A percentile compares a stretch with the other conserved stretches of the same genome.
Evolutionary conservation across 2,797 vertebrate species (phyloP).

Genomic region (Sebastolobus alascanus): DNA sequence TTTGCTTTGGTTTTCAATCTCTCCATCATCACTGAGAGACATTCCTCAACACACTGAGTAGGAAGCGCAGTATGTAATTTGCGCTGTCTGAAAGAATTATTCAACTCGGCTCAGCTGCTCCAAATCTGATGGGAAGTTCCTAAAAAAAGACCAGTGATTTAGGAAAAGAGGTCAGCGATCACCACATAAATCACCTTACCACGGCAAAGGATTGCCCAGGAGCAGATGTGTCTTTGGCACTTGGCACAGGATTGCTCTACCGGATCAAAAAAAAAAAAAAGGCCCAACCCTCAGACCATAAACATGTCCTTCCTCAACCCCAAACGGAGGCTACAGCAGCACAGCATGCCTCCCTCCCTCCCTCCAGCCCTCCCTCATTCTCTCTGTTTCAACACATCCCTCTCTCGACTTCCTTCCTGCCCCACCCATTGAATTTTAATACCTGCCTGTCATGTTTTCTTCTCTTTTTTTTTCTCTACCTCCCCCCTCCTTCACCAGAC

Average conservation of each 20-base stretch:
- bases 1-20: conserved; percentile 73
- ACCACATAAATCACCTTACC: conserved; percentile 75
- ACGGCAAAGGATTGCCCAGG: conserved; percentile 65
- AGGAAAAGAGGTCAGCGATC: conserved; percentile 71
- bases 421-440: conserved; percentile 82
- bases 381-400: conserved; percentile 81
- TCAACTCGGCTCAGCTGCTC: conserved; percentile 70
- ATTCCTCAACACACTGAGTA: conserved; percentile 70
- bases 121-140: conserved; percentile 72
- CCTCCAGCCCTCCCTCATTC: conserved; percentile 63
- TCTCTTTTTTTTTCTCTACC: conserved; percentile 42
- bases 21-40: conserved; percentile 74
- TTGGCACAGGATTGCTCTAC: conserved; percentile 62
- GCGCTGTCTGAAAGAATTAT: conserved; percentile 77
- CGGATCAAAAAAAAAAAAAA: conserved; percentile 68
- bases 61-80: conserved; percentile 79
- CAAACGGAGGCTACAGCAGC: conserved; percentile 70
- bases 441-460: conserved; percentile 84
- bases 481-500: conserved; percentile 74
- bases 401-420: conserved; percentile 78
- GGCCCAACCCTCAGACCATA: conserved; percentile 78
- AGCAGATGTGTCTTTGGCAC: conserved; percentile 79
- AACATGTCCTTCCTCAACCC: conserved; percentile 81
- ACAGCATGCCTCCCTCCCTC: conserved; percentile 56
- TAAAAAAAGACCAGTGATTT: conserved; percentile 73